Evolutionary conservation across 2,888 invertebrate genomes (phyloP), one percentile per base, ranked within the genome.

Genomic region (Drosophila prolongata): DNA sequence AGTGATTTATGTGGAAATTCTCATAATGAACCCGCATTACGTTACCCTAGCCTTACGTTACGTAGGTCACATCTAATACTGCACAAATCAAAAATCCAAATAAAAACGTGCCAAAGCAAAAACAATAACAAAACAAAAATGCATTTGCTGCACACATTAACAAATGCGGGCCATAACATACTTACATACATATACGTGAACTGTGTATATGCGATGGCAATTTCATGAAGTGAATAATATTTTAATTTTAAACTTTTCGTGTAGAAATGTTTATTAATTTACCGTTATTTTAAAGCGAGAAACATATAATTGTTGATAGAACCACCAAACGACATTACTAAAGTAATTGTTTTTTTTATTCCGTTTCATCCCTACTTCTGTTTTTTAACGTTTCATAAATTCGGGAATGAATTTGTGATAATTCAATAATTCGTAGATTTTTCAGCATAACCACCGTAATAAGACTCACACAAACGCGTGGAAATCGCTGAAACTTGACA

Each of bases 401-500:
- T 13, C 6, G 6, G n/a, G 3, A 1, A 46, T n/a, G 3, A 27
- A 27, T 30, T 8, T 24, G 24, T 24, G 27, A 24, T 27, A n/a
- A 44, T 27, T 27, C 13, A 27, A 19, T 27, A n/a, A 30, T 30
- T 47, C 30, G 9, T 10, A 10, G 27, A 13, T 14, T 14, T 9
- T 3, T 9, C 27, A 24, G 24, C 40, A 58, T 44, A 60, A 13
- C 19, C 35, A 46, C 14, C 38, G n/a, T 30, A 9, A 5, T 30
- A 30, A 47, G 30, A 30, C 46, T 30, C 14, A 52, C 37, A 66
- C 38, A 38, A 13, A 30, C 30, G 53, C 19, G 42, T 5, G 30
- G 27, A 37, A 14, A 35, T 19, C 56, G 65, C 68, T 60, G 70
- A 74, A 76, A 79, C 88, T 83, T 77, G 80, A 79, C 88, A 87